These are phyloP conservation scores for Drosophila mayaguana DNA, from an alignment of 2,888 invertebrate species.

Conservation along the genomic window DNA sequence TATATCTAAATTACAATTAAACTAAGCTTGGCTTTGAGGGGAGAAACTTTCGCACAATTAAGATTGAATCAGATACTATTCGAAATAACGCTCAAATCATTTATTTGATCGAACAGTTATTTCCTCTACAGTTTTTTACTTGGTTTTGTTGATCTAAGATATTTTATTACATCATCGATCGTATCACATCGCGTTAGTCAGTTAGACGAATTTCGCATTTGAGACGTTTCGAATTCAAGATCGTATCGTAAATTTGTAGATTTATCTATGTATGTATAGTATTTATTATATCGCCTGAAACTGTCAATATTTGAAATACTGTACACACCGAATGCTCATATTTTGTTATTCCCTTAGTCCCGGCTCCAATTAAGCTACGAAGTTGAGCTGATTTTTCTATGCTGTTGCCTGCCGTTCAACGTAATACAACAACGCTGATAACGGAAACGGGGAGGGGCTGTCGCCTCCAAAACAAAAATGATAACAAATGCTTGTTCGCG, in stretches of 20 bases:
- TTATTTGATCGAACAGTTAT: neutral
- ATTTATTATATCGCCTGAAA: neutral
- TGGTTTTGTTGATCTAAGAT: neutral
- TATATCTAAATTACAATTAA: neutral
- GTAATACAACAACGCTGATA: conserved; percentile 38
- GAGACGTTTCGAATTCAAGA: neutral
- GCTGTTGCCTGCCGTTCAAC: conserved; percentile 13
- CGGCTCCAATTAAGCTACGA: conserved; percentile 15
- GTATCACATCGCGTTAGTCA: neutral
- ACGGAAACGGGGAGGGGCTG: conserved; percentile 8
- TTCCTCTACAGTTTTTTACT: neutral
- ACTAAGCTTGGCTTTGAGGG: neutral
- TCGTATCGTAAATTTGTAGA: neutral
- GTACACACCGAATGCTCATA: neutral
- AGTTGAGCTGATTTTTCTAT: conserved; percentile 29
- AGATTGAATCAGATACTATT: neutral
- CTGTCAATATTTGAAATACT: neutral
- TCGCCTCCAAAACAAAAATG: conserved; percentile 25
- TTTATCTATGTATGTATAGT: neutral
- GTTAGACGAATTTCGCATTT: neutral
- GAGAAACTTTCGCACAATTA: neutral
- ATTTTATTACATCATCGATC: conserved; percentile 7
- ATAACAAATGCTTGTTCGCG: conserved; percentile 8
- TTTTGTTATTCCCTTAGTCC: conserved; percentile 10
- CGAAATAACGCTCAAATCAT: neutral